Conservation (phyloP, 2,888 invertebrate genomes). For the Poecilus cupreus region DNA sequence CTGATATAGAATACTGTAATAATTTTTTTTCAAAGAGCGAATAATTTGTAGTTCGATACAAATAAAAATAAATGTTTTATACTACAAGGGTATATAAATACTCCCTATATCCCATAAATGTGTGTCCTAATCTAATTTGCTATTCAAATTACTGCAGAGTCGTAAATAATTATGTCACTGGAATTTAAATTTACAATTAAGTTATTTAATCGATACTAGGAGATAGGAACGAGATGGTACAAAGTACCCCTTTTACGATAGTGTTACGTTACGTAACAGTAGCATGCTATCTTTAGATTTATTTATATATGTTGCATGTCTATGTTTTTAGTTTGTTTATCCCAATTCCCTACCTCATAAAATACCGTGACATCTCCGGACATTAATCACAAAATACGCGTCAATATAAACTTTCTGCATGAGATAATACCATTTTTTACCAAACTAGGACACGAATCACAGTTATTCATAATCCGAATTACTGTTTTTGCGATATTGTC, state of each 20-base stretch:
- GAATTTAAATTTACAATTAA: slow-evolving; percentile 49
- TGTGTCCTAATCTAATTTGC: slow-evolving; percentile 15
- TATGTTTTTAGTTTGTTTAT: slow-evolving; percentile 61
- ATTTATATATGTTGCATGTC: slow-evolving; percentile 62
- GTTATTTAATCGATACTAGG: slow-evolving; percentile 48
- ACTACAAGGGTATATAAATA: not conserved
- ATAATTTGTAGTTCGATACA: slow-evolving; percentile 64
- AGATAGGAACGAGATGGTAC: slow-evolving; percentile 52
- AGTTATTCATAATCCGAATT: too few relatives aligned
- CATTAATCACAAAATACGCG: slow-evolving; percentile 5
- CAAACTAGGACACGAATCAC: not conserved
- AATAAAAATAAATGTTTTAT: slow-evolving; percentile 5
- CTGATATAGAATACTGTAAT: slow-evolving; percentile 76
- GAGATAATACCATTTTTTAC: not conserved
- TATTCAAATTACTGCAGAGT: slow-evolving; percentile 13
- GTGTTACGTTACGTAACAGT: slow-evolving; percentile 47
- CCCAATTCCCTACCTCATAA: slow-evolving; percentile 63
- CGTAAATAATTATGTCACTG: slow-evolving; percentile 36
- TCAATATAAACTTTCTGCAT: not conserved
- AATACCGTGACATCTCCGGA: slow-evolving; percentile 12
- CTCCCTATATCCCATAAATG: slow-evolving; percentile 25
- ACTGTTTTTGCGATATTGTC: too few relatives aligned
- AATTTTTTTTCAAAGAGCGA: slow-evolving; percentile 78
- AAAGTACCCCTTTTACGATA: not conserved
- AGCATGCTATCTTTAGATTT: slow-evolving; percentile 59